Evolutionary conservation across 2,113 vertebrate species (phyloP).

Genomic region (Mellivora capensis): DNA sequence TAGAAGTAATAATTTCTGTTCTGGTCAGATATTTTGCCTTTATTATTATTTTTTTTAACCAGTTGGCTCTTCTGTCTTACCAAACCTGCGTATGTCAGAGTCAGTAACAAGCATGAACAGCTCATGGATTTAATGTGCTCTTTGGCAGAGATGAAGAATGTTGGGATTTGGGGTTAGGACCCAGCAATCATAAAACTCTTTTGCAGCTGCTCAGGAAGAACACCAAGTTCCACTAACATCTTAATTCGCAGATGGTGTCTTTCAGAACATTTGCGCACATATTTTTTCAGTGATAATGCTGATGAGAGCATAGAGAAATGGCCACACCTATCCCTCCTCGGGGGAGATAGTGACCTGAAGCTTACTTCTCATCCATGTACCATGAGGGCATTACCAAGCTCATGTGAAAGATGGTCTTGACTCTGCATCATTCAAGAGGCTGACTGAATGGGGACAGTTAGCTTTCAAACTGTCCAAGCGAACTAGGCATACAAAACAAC

Average conservation of each 20-base stretch:
- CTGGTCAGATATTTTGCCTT: background rate
- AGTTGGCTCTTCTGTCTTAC: background rate
- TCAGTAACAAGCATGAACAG: background rate
- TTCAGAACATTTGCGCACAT: background rate
- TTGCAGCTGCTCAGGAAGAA: background rate
- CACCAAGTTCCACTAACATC: background rate
- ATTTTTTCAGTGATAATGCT: background rate
- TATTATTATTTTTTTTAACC: background rate
- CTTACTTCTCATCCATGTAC: background rate
- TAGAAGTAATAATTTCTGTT: conserved; percentile 9
- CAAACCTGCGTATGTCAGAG: background rate
- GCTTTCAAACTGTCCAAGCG: background rate
- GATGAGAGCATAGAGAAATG: background rate
- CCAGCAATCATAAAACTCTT: background rate
- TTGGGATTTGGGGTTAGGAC: background rate
- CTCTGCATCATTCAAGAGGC: background rate
- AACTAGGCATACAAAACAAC: background rate
- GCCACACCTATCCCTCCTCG: background rate
- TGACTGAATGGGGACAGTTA: background rate
- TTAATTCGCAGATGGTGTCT: background rate
- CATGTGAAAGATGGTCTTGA: background rate
- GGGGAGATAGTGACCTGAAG: background rate
- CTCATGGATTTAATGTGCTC: background rate
- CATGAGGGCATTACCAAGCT: background rate
- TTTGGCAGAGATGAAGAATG: background rate